Evolutionary conservation across 92 coral and sea anemone species (phyloP).

Genomic region (Actinostola sp.): DNA sequence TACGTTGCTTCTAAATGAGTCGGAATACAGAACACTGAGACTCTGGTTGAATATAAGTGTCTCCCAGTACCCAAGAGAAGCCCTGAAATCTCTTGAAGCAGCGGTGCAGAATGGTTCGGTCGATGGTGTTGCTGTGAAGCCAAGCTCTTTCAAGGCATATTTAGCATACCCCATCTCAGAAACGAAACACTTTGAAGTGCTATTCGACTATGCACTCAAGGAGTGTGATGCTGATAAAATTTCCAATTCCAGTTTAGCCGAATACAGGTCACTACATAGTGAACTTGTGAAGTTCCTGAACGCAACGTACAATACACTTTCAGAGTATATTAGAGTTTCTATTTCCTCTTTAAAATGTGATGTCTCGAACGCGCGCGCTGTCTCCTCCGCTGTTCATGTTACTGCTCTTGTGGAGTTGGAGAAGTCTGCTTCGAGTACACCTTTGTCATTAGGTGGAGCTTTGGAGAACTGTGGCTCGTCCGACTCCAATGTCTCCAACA

Average conservation of each 20-base stretch:
- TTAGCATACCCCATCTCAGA: conserved; percentile 3
- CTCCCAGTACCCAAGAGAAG: conserved; percentile 18
- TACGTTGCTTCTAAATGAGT: neutral
- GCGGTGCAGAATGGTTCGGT: conserved; percentile 15
- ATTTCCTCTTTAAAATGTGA: neutral
- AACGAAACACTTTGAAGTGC: conserved; percentile 6
- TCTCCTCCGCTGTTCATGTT: neutral
- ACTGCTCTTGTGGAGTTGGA: conserved; percentile 1
- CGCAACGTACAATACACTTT: neutral
- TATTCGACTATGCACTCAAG: conserved; percentile 5
- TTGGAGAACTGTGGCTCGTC: conserved; percentile 2
- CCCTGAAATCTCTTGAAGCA: conserved; percentile 16
- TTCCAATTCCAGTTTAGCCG: neutral
- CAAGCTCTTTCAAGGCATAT: conserved; percentile 7
- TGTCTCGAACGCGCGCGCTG: conserved; percentile 7
- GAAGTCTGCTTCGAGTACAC: neutral
- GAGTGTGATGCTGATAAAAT: conserved; percentile 1
- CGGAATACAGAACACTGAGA: neutral
- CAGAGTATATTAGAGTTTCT: neutral
- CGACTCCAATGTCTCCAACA: neutral
- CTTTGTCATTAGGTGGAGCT: neutral
- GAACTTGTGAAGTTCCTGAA: conserved; percentile 1
- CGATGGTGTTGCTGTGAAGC: conserved; percentile 6
- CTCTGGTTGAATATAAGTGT: conserved; percentile 36
- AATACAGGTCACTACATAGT: neutral